Base-by-base conservation (phyloP, 2,113 vertebrate genomes). In the Neodon shergylaensis region DNA sequence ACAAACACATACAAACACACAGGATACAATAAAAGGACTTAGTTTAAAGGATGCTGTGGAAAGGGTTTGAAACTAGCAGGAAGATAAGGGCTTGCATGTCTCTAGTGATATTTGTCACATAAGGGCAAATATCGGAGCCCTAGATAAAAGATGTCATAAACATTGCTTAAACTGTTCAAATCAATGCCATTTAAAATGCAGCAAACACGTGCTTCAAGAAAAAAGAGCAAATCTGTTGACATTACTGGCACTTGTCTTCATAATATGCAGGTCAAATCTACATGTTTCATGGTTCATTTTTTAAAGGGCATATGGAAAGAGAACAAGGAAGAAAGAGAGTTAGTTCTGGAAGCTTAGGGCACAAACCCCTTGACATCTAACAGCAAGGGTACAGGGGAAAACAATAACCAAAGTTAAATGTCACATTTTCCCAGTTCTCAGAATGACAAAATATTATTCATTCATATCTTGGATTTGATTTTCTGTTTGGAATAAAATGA, bases 391-490 rank as follows among this genome's bases (percentile, higher is more conserved):
- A 78, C 4, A 82, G 93, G 95, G 82, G 96, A 85, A 95, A 95
- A 72, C 78, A 52, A 93, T 78, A 90, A 73, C 31, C 6, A 74
- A 31, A 70, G 24, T 68, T 68, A 73, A 73, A 93, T 74, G 72
- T 91, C 90, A 96, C 72, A 95, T 91, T 95, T 96, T 97, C 79
- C 85, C 33, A 96, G 78, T 77, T 96, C 87, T 94, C 61, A 78
- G 95, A 97, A 96, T 88, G 96, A 61, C 2, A 90, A 95, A 97
- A 94, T 95, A 95, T 86, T 94, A 95, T 94, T 93, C 76, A 90
- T 93, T 97, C 26, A 78, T 47, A 83, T 85, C 33, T 90, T 61
- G 78, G 14, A 68, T 31, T n/a, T 77, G 54, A 70, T n/a, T 73
- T 95, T 72, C 13, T 77, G 87, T 96, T 65, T 22, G 4, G 36